These are phyloP conservation scores for Amphiprion percula DNA, from an alignment of 2,113 vertebrate species.

Conservation along the genomic window DNA sequence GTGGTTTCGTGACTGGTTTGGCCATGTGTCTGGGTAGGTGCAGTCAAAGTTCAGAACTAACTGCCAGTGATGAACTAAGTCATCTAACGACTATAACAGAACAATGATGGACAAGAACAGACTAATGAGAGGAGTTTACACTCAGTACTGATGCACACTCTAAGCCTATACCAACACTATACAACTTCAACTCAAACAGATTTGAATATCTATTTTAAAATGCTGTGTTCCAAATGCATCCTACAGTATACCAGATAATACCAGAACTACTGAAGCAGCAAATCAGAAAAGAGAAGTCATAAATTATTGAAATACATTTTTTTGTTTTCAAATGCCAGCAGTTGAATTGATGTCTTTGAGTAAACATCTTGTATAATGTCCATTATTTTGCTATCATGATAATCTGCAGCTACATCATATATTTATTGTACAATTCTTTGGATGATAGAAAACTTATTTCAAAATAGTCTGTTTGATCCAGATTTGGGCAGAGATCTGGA, in stretches of 20 bases:
- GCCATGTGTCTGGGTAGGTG: slow-evolving; percentile 73
- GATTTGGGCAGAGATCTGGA: no score
- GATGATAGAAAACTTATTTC: no score
- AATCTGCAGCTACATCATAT: no score
- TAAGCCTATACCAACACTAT: neutral
- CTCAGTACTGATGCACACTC: no score
- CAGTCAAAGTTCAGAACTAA: slow-evolving; percentile 35
- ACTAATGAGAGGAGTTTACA: slow-evolving; percentile 3
- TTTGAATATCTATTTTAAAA: neutral
- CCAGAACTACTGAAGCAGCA: neutral
- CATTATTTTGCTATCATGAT: no score
- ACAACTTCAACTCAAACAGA: slow-evolving; percentile 22
- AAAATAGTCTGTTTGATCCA: no score
- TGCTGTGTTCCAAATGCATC: slow-evolving; percentile 20
- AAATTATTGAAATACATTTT: no score
- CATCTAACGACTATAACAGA: neutral
- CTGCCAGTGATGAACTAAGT: neutral
- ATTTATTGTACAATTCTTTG: no score
- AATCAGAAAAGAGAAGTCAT: neutral
- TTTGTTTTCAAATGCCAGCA: no score
- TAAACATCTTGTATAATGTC: no score
- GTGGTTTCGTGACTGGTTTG: slow-evolving; percentile 51
- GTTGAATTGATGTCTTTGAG: no score
- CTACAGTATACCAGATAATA: neutral
- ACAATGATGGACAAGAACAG: neutral